phyloP scores from a whole-genome alignment of 2,797 vertebrate genomes.

The Danio aesculapii region DNA sequence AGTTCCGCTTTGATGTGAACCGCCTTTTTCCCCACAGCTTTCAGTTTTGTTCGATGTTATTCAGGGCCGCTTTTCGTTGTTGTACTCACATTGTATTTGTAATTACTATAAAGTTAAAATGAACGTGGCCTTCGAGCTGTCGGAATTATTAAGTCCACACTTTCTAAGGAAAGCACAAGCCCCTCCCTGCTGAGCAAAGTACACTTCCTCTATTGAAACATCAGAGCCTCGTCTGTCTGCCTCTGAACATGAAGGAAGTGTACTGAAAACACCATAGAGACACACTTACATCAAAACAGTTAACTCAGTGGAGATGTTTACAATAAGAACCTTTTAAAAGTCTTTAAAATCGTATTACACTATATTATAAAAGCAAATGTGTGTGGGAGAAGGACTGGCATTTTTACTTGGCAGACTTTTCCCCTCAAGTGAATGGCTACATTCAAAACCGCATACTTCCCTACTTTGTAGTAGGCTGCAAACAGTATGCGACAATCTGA shows the following conservation, averaged over 20 bases:
- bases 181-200: conserved; percentile 74
- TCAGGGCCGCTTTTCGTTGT: not conserved
- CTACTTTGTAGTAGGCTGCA: too few species aligned
- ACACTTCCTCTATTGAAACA: conserved; percentile 65
- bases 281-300: conserved; percentile 15
- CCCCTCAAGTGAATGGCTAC: not conserved
- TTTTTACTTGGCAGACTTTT: not conserved
- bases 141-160: conserved; percentile 62
- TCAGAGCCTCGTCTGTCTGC: conserved; percentile 39
- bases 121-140: conserved; percentile 20
- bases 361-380: not conserved
- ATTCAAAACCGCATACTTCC: too few species aligned
- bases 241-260: conserved; percentile 15
- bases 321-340: not conserved
- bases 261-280: not conserved
- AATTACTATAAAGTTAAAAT: conserved; percentile 3
- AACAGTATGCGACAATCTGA: too few species aligned
- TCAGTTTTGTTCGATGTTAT: not conserved
- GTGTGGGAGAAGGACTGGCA: not conserved
- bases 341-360: too few species aligned
- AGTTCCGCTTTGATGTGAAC: conserved; percentile 80
- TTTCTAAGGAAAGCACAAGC: conserved; percentile 76
- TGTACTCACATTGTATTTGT: conserved; percentile 68
- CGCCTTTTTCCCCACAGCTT: conserved; percentile 26
- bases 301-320: not conserved